These are phyloP conservation scores for Sphyrna mokarran DNA, from an alignment of 2,113 vertebrate species.

Conservation along the genomic window DNA sequence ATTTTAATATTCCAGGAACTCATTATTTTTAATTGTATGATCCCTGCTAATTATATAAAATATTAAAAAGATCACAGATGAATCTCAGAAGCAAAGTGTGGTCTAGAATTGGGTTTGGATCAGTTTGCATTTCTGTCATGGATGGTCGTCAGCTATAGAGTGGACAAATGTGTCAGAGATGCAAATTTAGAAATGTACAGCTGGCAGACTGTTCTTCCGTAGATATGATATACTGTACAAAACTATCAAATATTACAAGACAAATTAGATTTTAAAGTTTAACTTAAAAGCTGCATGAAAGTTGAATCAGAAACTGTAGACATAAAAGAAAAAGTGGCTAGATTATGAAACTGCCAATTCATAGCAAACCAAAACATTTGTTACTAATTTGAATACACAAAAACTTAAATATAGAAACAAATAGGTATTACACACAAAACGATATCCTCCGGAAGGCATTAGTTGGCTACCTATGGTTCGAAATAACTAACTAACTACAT, in stretches of 20 bases:
- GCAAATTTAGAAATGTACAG: background rate
- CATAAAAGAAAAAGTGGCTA: background rate
- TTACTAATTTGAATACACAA: conserved; percentile 2
- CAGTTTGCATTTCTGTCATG: background rate
- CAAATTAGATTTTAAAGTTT: no score
- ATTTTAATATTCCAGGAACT: background rate
- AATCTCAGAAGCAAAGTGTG: background rate
- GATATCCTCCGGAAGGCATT: conserved; percentile 1
- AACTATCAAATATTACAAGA: no score
- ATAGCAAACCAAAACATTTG: background rate
- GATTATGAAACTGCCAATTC: background rate
- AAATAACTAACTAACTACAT: background rate
- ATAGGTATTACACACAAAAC: background rate
- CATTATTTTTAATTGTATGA: background rate
- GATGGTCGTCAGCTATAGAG: background rate
- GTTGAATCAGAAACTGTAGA: background rate
- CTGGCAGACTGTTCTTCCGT: background rate
- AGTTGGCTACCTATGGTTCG: background rate
- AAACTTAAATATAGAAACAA: background rate
- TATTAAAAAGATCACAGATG: background rate
- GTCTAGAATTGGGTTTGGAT: background rate
- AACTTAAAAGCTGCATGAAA: background rate
- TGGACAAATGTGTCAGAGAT: background rate
- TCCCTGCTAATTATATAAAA: background rate
- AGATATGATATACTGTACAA: background rate